phyloP scores from a whole-genome alignment of 1,140 invertebrate species.

The Scaptomyza montana region DNA sequence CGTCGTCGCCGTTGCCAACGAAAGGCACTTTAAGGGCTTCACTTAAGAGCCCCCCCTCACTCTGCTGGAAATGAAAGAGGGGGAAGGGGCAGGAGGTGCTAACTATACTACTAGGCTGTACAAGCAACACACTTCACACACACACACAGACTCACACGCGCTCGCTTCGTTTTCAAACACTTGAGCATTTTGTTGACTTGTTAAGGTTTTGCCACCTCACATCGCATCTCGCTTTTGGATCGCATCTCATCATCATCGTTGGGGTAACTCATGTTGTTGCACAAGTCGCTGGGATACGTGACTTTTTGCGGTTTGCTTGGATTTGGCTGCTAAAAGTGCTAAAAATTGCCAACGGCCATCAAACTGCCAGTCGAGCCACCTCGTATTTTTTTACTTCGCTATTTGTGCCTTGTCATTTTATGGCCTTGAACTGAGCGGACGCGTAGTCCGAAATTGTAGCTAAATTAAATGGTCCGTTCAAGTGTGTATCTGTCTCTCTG shows the following conservation, averaged over 20 bases:
- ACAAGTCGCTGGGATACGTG: conserved; percentile 63
- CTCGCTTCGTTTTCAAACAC: conserved; percentile 59
- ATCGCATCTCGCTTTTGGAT: conserved; percentile 14
- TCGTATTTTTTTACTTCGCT: conserved; percentile 51
- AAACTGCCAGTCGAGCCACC: background rate
- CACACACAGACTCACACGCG: conserved; percentile 16
- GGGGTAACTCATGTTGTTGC: conserved; percentile 47
- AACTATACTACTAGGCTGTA: background rate
- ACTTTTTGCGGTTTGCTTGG: conserved; percentile 79
- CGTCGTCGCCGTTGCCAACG: conserved; percentile 54
- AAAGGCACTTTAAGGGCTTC: conserved; percentile 73
- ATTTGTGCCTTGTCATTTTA: conserved; percentile 49
- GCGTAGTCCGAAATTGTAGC: conserved; percentile 53
- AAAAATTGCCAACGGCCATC: conserved; percentile 61
- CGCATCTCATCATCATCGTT: conserved; percentile 35
- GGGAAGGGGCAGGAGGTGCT: too few species aligned
- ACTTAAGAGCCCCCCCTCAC: conserved; percentile 58
- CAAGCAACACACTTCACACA: conserved; percentile 11
- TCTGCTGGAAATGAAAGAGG: background rate
- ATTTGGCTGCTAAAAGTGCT: conserved; percentile 75
- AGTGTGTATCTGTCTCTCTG: conserved; percentile 17
- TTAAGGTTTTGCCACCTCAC: conserved; percentile 34
- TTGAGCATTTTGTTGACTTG: conserved; percentile 72
- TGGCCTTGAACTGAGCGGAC: conserved; percentile 61
- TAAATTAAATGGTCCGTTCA: conserved; percentile 68